phyloP scores from a whole-genome alignment of 64 coral and sea anemone species.

The Cladopsammia gracilis region DNA sequence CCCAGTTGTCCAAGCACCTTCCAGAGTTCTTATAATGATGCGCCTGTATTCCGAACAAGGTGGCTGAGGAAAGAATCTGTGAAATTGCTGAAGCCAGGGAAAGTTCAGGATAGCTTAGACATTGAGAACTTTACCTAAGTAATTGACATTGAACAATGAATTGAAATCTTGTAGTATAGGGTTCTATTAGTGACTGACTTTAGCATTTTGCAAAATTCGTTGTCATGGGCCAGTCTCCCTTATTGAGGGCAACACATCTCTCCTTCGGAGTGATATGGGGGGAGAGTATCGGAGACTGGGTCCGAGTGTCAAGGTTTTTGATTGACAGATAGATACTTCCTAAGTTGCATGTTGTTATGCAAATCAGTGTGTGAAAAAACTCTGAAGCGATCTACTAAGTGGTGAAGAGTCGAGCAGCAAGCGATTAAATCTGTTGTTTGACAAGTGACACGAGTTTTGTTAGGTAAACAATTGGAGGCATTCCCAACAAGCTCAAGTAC shows the following conservation, averaged over 20 bases:
- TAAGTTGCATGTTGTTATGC: no score
- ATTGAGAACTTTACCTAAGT: not conserved
- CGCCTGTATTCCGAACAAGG: not conserved
- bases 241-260: not conserved
- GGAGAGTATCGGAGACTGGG: conserved; percentile 15
- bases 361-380: no score
- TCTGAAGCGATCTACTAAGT: no score
- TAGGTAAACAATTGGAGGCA: no score
- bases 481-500: no score
- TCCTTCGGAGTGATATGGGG: not conserved
- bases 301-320: no score
- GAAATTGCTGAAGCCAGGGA: not conserved
- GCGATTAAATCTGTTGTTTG: no score
- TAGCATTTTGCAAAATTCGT: not conserved
- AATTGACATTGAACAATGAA: not conserved
- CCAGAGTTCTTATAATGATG: conserved; percentile 1
- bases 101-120: not conserved
- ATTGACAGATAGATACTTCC: no score
- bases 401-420: no score
- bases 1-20: not conserved
- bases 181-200: not conserved
- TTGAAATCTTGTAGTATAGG: not conserved
- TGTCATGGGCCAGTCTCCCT: not conserved
- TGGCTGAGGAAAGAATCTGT: not conserved
- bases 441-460: no score